phyloP scores from a whole-genome alignment of 2,888 invertebrate species.

The Podabrus alpinus region DNA sequence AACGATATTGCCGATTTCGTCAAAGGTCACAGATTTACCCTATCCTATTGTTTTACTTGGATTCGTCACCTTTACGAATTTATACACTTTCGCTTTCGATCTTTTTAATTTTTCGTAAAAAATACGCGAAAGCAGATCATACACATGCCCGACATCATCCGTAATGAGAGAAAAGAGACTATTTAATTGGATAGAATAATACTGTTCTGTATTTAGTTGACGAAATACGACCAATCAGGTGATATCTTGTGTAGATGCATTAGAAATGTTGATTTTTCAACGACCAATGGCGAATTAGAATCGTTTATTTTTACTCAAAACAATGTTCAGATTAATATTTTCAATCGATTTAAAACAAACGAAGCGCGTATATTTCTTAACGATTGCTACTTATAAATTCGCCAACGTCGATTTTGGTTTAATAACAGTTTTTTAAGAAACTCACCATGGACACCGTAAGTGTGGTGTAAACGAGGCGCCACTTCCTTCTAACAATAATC shows the following conservation, averaged over 20 bases:
- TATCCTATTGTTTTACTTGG: conserved; percentile 42
- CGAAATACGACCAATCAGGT: conserved; percentile 59
- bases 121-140: conserved; percentile 17
- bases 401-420: conserved; percentile 24
- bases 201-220: conserved; percentile 56
- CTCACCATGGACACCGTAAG: conserved; percentile 56
- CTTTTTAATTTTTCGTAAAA: conserved; percentile 20
- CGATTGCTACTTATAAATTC: neutral
- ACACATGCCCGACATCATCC: conserved; percentile 42
- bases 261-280: conserved; percentile 56
- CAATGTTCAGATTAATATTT: conserved; percentile 4
- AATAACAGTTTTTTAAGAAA: conserved; percentile 45
- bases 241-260: conserved; percentile 53
- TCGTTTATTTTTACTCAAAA: conserved; percentile 16
- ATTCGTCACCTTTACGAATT: conserved; percentile 28
- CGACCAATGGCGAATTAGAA: conserved; percentile 52
- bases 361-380: neutral
- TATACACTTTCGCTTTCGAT: conserved; percentile 21
- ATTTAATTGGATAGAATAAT: conserved; percentile 59
- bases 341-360: neutral
- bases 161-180: conserved; percentile 51
- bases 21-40: conserved; percentile 47
- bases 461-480: conserved; percentile 43
- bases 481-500: conserved; percentile 37
- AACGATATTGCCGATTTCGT: conserved; percentile 48